Evolutionary conservation across 2,797 vertebrate genomes (phyloP).

Genomic region (Galagoides demidoff): DNA sequence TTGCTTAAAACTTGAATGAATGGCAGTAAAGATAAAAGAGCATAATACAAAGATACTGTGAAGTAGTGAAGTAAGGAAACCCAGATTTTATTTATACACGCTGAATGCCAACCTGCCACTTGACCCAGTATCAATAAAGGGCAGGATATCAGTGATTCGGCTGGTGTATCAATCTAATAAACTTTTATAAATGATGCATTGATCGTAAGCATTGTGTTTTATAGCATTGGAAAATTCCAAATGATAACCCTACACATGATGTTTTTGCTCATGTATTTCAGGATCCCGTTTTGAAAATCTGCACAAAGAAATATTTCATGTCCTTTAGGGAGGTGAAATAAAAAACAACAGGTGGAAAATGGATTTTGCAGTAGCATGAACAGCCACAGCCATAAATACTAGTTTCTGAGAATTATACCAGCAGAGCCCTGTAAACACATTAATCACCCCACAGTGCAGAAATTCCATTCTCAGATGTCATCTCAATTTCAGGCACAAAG

Average conservation of each 20-base stretch:
- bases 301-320: constrained; percentile 74
- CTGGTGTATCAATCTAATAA: constrained; percentile 61
- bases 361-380: constrained; percentile 71
- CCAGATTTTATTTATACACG: constrained; percentile 49
- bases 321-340: constrained; percentile 74
- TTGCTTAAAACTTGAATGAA: constrained; percentile 15
- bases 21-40: constrained; percentile 10
- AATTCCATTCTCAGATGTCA: constrained; percentile 72
- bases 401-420: constrained; percentile 47
- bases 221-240: constrained; percentile 69
- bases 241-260: constrained; percentile 23
- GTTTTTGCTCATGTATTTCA: constrained; percentile 71
- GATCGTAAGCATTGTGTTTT: constrained; percentile 63
- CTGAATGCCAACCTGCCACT: not conserved
- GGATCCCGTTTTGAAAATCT: constrained; percentile 64
- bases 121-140: constrained; percentile 55
- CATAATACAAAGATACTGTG: not conserved
- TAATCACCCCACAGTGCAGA: constrained; percentile 54
- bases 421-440: constrained; percentile 72
- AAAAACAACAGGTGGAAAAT: constrained; percentile 79
- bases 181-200: constrained; percentile 71
- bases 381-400: constrained; percentile 71
- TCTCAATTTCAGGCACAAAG: constrained; percentile 60
- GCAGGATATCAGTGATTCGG: not conserved
- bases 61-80: not conserved